Evolutionary conservation across 2,113 vertebrate genomes (phyloP), one percentile per base, ranked within the genome.

Genomic region (Protobothrops flavoviridis): DNA sequence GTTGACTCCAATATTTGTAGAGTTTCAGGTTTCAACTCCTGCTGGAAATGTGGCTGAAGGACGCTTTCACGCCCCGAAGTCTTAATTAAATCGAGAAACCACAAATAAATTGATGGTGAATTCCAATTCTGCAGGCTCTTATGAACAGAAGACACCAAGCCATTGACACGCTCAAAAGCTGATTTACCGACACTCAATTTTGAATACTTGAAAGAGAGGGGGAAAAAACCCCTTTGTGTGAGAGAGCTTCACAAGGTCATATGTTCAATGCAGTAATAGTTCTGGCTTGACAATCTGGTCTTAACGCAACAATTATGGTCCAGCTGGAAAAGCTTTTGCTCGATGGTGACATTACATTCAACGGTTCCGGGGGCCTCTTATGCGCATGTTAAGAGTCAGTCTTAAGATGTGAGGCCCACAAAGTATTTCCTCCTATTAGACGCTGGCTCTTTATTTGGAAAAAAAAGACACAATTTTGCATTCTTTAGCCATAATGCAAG

Each of bases 401-500:
- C 50, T 50, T 69, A 23, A 43, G 39, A 93, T 2, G 13, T 6
- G 2, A 29, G 69, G 9, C n/a, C n/a, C 88, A 50, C 56, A 87
- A 57, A 57, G n/a, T 3, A 57, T 90, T 92, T 85, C 61, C 87
- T 53, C 39, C n/a, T 29, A 88, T 61, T 53, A 94, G 0, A 0
- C 20, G n/a, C 10, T 56, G 87, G 48, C 56, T 93, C 59, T 9
- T 53, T 1, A 3, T 88, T 20, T 15, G 33, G 87, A 91, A 52
- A 52, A 4, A 48, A 50, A 50, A 50, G 48, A 50, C 48, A 50
- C 9, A 10, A 24, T 8, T 39, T 61, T 52, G 11, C 0, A 61
- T 85, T 53, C 57, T n/a, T 9, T 3, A 89, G 7, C 61, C 91
- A 53, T 88, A 55, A 87, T 92, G 45, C n/a, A 90, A 93, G 94